Evolutionary conservation across 2,888 invertebrate species (phyloP), one percentile per base, ranked within the genome.

Genomic region (Leptopilina myrica): DNA sequence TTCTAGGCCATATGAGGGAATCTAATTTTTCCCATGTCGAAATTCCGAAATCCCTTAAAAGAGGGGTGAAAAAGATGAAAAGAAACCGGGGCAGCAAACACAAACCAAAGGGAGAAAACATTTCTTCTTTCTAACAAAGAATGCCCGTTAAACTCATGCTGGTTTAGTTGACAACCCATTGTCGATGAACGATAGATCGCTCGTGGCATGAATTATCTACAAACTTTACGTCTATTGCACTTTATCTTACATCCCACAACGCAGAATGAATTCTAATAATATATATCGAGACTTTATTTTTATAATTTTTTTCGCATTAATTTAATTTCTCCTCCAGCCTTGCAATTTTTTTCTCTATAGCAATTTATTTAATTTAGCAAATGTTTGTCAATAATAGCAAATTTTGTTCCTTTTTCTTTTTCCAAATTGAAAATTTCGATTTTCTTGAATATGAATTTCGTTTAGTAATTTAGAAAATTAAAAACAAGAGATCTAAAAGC

Each of bases 151-250:
- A 69, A 53, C 69, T 56, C 33, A 69, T 69, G 69, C 53, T 69
- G 33, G 69, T 69, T 69, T 69, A 69, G 53, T 49, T 69, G 69
- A 69, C 69, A 69, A 33, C 33, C 69, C 53, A 69, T 69, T 69
- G 69, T 69, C 53, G 53, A 53, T 69, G 69, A 69, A 33, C 53
- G 69, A 69, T 69, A 69, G 53, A 69, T 49, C 46, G 69, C 69
- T 69, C 69, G 69, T 69, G 69, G 69, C 53, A 53, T 69, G 26
- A 53, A 69, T 69, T 69, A 69, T 56, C 53, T 69, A n/a, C 62
- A 62, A 49, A 62, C 62, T 62, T 62, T 15, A 62, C 11, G 69
- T 69, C 69, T 49, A 53, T 56, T 69, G 14, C 14, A 69, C 9
- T 69, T 53, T 56, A 69, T 53, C 53, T 69, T 26, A 53, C 33